Evolutionary conservation across 2,888 invertebrate species (phyloP).

Genomic region (Drosophila diplacantha): DNA sequence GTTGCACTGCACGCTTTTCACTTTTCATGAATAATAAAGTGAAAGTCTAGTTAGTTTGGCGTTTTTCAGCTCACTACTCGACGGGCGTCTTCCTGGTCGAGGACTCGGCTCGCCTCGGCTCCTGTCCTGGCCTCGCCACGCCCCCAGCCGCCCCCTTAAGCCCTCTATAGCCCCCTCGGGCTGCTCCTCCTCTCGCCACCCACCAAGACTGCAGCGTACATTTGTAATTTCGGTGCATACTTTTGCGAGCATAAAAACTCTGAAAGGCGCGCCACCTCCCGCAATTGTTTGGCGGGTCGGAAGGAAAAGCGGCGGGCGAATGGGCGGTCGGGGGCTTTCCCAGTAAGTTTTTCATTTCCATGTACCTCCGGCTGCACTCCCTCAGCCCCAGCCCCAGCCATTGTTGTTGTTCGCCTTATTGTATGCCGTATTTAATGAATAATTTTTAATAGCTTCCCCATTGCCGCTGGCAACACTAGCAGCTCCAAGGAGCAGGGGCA

Average conservation of each 20-base stretch:
- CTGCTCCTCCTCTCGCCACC: slow-evolving; percentile 3
- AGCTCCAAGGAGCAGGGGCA: slow-evolving; percentile 1
- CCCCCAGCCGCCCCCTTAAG: slow-evolving; percentile 24
- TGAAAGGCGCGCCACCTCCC: slow-evolving; percentile 46
- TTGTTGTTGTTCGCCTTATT: slow-evolving; percentile 40
- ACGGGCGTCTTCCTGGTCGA: slow-evolving; percentile 32
- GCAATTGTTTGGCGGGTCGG: slow-evolving; percentile 34
- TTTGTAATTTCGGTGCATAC: slow-evolving; percentile 69
- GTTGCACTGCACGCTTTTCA: slow-evolving; percentile 60
- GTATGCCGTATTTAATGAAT: slow-evolving; percentile 65
- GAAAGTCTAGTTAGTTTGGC: slow-evolving; percentile 67
- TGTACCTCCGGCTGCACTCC: slow-evolving; percentile 52
- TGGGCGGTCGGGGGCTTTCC: slow-evolving; percentile 40
- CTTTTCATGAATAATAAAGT: slow-evolving; percentile 70
- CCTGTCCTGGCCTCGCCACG: slow-evolving; percentile 27
- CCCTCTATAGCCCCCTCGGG: slow-evolving; percentile 1
- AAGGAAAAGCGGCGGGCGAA: slow-evolving; percentile 10
- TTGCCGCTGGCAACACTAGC: slow-evolving; percentile 21
- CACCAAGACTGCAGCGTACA: slow-evolving; percentile 44
- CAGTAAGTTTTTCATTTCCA: slow-evolving; percentile 51
- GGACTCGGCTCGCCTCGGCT: slow-evolving; percentile 12
- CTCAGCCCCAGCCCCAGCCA: slow-evolving; percentile 4
- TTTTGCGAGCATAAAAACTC: slow-evolving; percentile 52
- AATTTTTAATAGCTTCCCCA: slow-evolving; percentile 63
- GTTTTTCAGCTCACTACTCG: slow-evolving; percentile 52